phyloP scores from a whole-genome alignment of 1,140 invertebrate species.

The Drosophila ogumai region DNA sequence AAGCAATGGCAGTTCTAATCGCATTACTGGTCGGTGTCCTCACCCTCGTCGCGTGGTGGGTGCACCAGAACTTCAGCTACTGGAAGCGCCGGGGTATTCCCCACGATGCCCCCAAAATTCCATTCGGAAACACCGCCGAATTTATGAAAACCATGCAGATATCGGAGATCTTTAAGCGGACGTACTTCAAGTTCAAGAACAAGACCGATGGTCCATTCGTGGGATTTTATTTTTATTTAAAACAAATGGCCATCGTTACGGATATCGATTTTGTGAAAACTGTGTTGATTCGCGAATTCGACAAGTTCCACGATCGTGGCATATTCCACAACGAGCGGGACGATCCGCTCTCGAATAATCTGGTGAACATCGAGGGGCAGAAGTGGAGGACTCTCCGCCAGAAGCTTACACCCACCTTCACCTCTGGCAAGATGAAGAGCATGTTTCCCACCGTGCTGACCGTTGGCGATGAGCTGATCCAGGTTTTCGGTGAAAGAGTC shows the following conservation, averaged over 20 bases:
- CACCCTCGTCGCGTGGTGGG: conserved; percentile 24
- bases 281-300: conserved; percentile 87
- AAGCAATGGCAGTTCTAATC: conserved; percentile 27
- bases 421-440: conserved; percentile 86
- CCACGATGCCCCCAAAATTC: conserved; percentile 68
- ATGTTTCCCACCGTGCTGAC: conserved; percentile 85
- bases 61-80: conserved; percentile 44
- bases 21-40: conserved; percentile 14
- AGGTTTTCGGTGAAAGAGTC: conserved; percentile 17
- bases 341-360: conserved; percentile 85
- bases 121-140: conserved; percentile 68
- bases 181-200: conserved; percentile 49
- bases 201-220: conserved; percentile 61
- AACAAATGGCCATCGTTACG: conserved; percentile 14
- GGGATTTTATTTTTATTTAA: conserved; percentile 54
- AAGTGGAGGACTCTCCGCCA: conserved; percentile 86
- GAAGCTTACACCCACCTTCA: conserved; percentile 86
- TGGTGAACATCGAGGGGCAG: conserved; percentile 84
- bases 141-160: conserved; percentile 33
- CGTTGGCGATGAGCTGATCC: conserved; percentile 45
- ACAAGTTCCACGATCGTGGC: conserved; percentile 86
- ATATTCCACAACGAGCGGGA: conserved; percentile 84
- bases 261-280: conserved; percentile 83
- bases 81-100: conserved; percentile 84
- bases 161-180: conserved; percentile 8